These are phyloP conservation scores for Agriotes lineatus DNA, from an alignment of 2,888 invertebrate genomes.

Conservation along the genomic window DNA sequence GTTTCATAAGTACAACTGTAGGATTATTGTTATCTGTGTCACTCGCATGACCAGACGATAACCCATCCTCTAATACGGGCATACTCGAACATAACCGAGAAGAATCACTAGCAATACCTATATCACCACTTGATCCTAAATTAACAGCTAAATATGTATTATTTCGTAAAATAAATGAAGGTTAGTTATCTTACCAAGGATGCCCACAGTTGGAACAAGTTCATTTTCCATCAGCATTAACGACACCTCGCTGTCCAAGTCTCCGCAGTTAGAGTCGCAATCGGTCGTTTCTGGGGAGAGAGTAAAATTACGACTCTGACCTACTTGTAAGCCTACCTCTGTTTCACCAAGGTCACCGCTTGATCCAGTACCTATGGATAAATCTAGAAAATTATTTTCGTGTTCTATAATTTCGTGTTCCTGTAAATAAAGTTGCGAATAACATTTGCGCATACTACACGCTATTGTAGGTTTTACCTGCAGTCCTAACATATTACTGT, in stretches of 20 bases:
- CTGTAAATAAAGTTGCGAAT: slow-evolving; percentile 52
- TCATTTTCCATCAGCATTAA: slow-evolving; percentile 81
- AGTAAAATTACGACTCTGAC: slow-evolving; percentile 86
- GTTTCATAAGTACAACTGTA: slow-evolving; percentile 73
- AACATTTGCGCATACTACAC: background rate
- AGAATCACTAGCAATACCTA: slow-evolving; percentile 74
- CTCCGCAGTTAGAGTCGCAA: slow-evolving; percentile 89
- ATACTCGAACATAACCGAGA: slow-evolving; percentile 81
- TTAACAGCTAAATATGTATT: background rate
- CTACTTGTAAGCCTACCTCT: slow-evolving; percentile 73
- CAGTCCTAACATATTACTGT: slow-evolving; percentile 70
- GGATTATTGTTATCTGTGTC: slow-evolving; percentile 92
- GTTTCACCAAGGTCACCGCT: slow-evolving; percentile 77
- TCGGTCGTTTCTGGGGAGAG: slow-evolving; percentile 94
- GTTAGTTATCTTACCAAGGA: slow-evolving; percentile 54
- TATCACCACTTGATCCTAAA: slow-evolving; percentile 70
- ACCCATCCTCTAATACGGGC: slow-evolving; percentile 94
- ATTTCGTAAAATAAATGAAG: background rate
- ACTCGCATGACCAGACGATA: slow-evolving; percentile 94
- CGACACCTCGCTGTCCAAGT: slow-evolving; percentile 87
- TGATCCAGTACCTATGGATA: slow-evolving; percentile 73
- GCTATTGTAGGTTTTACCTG: slow-evolving; percentile 64
- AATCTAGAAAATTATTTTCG: slow-evolving; percentile 72
- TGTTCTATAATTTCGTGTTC: slow-evolving; percentile 69
- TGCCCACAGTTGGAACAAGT: slow-evolving; percentile 63